These are phyloP conservation scores for Pterocles orientalis DNA, from an alignment of 2,113 vertebrate species.

Conservation along the genomic window DNA sequence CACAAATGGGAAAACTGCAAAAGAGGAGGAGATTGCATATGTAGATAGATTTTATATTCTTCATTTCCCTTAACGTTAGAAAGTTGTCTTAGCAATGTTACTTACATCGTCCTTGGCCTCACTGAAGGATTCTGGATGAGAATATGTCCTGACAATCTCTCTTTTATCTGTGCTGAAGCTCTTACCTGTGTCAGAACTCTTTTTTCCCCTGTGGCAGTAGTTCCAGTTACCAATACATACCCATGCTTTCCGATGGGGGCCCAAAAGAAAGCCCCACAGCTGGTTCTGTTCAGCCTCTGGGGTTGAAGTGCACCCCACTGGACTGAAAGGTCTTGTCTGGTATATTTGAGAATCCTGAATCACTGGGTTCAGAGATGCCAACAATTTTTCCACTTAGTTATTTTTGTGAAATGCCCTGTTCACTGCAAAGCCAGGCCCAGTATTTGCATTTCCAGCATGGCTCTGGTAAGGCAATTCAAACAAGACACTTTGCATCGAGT, in stretches of 20 bases:
- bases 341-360: background rate
- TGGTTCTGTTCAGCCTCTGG: background rate
- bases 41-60: background rate
- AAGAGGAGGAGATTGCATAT: background rate
- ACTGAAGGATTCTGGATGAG: background rate
- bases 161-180: background rate
- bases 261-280: background rate
- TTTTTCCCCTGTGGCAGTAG: no score
- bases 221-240: background rate
- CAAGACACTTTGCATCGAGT: background rate
- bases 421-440: background rate
- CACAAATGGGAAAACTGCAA: background rate
- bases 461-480: background rate
- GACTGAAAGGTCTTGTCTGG: background rate
- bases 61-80: background rate
- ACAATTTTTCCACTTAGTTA: background rate
- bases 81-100: background rate
- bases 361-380: background rate
- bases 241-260: background rate
- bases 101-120: background rate
- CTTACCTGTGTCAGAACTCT: accelerated
- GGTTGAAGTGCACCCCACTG: background rate
- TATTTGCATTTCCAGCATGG: background rate
- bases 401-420: background rate
- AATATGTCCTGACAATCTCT: background rate